phyloP scores from a whole-genome alignment of 2,113 vertebrate species.

The Bothrops jararaca region DNA sequence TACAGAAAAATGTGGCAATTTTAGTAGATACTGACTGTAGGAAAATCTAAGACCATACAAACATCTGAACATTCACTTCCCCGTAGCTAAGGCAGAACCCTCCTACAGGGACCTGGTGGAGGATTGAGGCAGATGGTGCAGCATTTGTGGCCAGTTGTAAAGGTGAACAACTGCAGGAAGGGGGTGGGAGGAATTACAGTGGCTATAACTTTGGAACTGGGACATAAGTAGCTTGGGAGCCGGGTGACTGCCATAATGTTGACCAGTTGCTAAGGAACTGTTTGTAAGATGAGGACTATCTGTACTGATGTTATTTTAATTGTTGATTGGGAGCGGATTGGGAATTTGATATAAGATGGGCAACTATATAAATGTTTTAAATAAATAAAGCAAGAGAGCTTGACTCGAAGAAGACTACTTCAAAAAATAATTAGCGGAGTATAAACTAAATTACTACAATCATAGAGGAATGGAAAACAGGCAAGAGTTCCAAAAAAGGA shows the following conservation, averaged over 20 bases:
- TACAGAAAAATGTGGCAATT: background rate
- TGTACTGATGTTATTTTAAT: background rate
- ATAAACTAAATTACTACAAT: conserved; percentile 18
- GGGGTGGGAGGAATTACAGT: background rate
- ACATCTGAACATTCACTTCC: conserved; percentile 27
- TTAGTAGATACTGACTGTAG: background rate
- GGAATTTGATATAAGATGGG: background rate
- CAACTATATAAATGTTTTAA: background rate
- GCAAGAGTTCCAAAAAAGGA: conserved; percentile 24
- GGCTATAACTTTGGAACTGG: background rate
- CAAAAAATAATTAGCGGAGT: background rate
- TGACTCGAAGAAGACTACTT: background rate
- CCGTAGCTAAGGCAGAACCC: background rate
- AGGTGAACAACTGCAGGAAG: background rate
- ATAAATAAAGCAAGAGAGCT: background rate
- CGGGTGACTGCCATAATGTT: background rate
- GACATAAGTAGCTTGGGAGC: background rate
- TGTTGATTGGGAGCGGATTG: background rate
- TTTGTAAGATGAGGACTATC: background rate
- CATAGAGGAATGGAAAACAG: conserved; percentile 38
- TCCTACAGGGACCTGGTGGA: background rate
- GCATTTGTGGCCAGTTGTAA: background rate
- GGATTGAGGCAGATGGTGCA: background rate
- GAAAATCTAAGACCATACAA: conserved; percentile 24
- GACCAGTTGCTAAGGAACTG: background rate